Conservation (phyloP, 1,140 invertebrate genomes). For the Eufriesea mexicana region DNA sequence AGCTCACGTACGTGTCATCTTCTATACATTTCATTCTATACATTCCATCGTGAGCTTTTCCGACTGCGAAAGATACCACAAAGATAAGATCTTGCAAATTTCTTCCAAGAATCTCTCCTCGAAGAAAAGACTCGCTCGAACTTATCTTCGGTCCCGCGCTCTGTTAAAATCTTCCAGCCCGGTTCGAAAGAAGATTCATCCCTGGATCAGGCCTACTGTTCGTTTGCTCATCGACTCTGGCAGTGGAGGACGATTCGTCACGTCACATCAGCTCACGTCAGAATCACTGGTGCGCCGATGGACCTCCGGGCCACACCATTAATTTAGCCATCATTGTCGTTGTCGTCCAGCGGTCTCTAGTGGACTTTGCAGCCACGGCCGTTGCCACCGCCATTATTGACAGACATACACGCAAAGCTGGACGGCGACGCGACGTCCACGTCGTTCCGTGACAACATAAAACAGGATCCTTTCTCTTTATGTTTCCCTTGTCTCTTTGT, state of each 20-base stretch:
- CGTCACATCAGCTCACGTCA: constrained; percentile 42
- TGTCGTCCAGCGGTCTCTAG: constrained; percentile 12
- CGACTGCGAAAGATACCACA: too few relatives aligned
- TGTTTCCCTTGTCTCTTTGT: not conserved
- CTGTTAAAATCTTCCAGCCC: too few relatives aligned
- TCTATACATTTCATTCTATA: too few relatives aligned
- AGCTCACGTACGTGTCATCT: too few relatives aligned
- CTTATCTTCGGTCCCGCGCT: too few relatives aligned
- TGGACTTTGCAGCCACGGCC: constrained; percentile 4
- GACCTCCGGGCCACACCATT: constrained; percentile 25
- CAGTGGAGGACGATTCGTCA: constrained; percentile 21
- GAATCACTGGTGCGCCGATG: constrained; percentile 35
- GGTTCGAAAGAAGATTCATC: too few relatives aligned
- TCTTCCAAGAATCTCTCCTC: too few relatives aligned
- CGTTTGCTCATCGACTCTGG: too few relatives aligned
- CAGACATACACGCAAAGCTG: not conserved
- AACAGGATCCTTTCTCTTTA: constrained; percentile 13
- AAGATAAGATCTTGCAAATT: too few relatives aligned
- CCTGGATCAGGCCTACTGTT: too few relatives aligned
- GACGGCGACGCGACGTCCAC: not conserved
- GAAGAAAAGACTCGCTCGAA: too few relatives aligned
- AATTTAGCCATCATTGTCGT: constrained; percentile 42
- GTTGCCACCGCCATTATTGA: constrained; percentile 23
- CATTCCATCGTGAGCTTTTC: too few relatives aligned
- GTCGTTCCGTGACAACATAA: constrained; percentile 2